Percentiles rank a stretch among this genome's conserved stretches.
These are phyloP conservation scores for Delia radicum DNA, from an alignment of 1,140 invertebrate species.

Conservation along the genomic window DNA sequence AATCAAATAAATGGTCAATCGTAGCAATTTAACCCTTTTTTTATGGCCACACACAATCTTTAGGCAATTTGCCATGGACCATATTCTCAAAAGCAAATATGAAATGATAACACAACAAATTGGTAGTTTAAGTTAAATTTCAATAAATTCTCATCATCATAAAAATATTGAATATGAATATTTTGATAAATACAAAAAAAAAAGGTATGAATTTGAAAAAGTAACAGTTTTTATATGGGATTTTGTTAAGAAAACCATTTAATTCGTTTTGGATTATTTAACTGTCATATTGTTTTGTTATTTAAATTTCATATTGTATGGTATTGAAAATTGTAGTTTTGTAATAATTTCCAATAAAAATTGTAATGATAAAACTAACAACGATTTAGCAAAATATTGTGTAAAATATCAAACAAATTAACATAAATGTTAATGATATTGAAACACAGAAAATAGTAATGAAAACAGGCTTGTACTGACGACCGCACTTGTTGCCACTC, in stretches of 20 bases:
- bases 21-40: neutral
- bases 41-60: neutral
- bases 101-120: neutral
- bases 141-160: slow-evolving; percentile 16
- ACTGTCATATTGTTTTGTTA: too few species aligned
- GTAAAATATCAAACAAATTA: neutral
- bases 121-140: neutral
- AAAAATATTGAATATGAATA: neutral
- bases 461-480: too few species aligned
- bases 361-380: neutral
- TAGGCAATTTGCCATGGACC: slow-evolving; percentile 9
- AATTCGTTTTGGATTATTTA: neutral
- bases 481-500: too few species aligned
- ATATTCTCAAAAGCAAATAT: neutral
- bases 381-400: neutral
- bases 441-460: too few species aligned
- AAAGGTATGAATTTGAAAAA: neutral
- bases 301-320: neutral
- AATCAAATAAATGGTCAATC: neutral
- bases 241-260: neutral
- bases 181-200: too few species aligned
- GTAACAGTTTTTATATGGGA: neutral
- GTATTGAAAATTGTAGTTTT: neutral
- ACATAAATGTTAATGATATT: neutral
- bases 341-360: neutral